Percentiles rank a stretch among this genome's conserved stretches.
Evolutionary conservation across 1,140 invertebrate genomes (phyloP).

Genomic region (Leptinotarsa undecemlineata): DNA sequence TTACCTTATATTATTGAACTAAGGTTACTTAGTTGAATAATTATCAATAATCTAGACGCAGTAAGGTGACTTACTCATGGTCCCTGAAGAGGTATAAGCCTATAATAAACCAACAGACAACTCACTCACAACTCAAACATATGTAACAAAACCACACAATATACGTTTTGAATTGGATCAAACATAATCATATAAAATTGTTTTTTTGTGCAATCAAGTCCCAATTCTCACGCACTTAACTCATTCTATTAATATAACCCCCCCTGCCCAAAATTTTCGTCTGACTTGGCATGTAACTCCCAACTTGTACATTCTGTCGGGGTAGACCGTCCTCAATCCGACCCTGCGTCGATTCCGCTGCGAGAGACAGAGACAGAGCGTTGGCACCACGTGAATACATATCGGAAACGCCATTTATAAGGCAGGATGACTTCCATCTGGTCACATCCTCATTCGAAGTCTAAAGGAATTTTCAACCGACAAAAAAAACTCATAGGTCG

Average conservation of each 20-base stretch:
- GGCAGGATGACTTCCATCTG: constrained; percentile 49
- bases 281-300: background rate
- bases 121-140: no score
- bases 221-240: background rate
- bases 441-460: constrained; percentile 47
- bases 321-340: background rate
- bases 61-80: no score
- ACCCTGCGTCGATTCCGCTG: background rate
- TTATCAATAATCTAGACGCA: no score
- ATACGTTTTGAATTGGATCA: no score
- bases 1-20: no score
- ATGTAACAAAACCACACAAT: no score
- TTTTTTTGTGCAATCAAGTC: background rate
- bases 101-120: no score
- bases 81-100: no score
- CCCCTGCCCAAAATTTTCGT: background rate
- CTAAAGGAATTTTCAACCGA: constrained; percentile 43
- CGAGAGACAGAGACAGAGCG: constrained; percentile 20
- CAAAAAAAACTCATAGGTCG: constrained; percentile 32
- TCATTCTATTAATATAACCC: background rate
- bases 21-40: no score
- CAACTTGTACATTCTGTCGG: background rate
- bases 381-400: constrained; percentile 27
- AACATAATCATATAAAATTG: background rate
- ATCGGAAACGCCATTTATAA: constrained; percentile 47